Evolutionary conservation across 2,888 invertebrate species (phyloP), one percentile per base, ranked within the genome.

Genomic region (Acanthosepion lycidas): DNA sequence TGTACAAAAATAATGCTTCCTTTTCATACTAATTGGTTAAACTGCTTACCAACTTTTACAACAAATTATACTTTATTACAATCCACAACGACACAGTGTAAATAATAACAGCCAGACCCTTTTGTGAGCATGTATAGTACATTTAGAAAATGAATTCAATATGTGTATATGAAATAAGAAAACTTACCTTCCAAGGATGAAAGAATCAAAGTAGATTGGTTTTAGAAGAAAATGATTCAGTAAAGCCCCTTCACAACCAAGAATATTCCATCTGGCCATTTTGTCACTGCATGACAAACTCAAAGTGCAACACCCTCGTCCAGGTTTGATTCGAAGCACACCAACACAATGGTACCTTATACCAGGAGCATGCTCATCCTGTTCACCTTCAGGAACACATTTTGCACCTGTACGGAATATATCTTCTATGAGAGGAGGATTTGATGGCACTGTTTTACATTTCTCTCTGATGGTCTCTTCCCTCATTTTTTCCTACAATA

Each of bases 201-300:
- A 98, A 94, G 98, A 98, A 94, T 98, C 97, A 0, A 99, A 97
- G 97, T 98, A 98, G 96, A 99, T 98, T 26, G 98, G 98, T 95
- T 98, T 96, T 8, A 98, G 96, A 49, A 99, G 97, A 53, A 99
- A 97, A 95, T 98, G 97, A 95, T 98, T 98, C 94, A 99, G 97
- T 8, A 99, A 97, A 8, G 98, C 98, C 8, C 99, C 99, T 98
- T 98, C 99, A 53, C 99, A 97, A 0, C 99, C 99, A 64, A 99
- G 97, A 95, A 98, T 98, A 96, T 98, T 98, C 99, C 99, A 99
- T 96, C 98, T 98, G 6, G 99, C 98, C 28, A 99, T 98, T 98
- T 99, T 99, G 97, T 99, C 99, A 97, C 99, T 99, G 97, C 99
- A 99, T 0, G 99, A 99, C 96, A 99, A 98, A 23, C 99, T 99